These are phyloP conservation scores for Acleris cristana DNA, from an alignment of 2,888 invertebrate species.

Conservation along the genomic window DNA sequence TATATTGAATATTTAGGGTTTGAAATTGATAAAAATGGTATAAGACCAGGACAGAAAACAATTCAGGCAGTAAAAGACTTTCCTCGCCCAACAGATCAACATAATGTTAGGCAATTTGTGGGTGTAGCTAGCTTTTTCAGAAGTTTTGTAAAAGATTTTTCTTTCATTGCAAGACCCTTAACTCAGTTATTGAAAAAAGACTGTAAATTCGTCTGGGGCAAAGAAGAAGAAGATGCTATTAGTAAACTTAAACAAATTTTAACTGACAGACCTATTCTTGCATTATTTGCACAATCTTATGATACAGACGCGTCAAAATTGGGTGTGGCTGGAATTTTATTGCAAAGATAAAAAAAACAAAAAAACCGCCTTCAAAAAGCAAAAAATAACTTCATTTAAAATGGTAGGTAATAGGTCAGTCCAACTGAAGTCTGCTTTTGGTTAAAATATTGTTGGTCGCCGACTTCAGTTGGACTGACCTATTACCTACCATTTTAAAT, in stretches of 20 bases:
- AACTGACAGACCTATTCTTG: neutral
- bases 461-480: too few species aligned
- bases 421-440: too few species aligned
- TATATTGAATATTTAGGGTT: conserved; percentile 11
- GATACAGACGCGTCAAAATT: conserved; percentile 6
- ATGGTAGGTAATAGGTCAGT: too few species aligned
- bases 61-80: conserved; percentile 44
- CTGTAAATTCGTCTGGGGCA: conserved; percentile 16
- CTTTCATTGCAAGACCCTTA: conserved; percentile 21
- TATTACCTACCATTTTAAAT: too few species aligned
- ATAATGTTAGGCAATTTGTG: conserved; percentile 47
- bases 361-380: too few species aligned
- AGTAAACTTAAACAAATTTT: conserved; percentile 13
- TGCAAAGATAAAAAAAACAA: too few species aligned
- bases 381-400: too few species aligned
- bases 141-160: conserved; percentile 42
- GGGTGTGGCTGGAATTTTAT: too few species aligned
- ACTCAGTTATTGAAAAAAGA: conserved; percentile 14
- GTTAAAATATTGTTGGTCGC: too few species aligned
- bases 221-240: conserved; percentile 24
- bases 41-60: conserved; percentile 30
- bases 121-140: conserved; percentile 46
- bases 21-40: conserved; percentile 28
- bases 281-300: conserved; percentile 3
- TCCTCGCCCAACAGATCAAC: conserved; percentile 40